Evolutionary conservation across 2,888 invertebrate genomes (phyloP).

Genomic region (Lochmaea crataegi): DNA sequence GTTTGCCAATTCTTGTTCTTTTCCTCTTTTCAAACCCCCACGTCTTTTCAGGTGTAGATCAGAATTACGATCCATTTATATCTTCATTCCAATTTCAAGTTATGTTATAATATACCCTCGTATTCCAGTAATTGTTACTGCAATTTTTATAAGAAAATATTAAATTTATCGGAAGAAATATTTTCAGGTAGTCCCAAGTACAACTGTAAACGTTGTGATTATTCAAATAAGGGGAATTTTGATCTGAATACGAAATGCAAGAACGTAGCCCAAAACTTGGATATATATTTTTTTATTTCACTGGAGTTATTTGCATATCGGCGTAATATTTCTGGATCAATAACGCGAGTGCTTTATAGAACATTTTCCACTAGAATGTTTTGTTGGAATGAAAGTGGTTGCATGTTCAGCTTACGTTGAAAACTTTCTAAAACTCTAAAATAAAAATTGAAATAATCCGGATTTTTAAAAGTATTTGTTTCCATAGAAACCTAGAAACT

Average conservation of each 20-base stretch:
- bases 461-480: neutral
- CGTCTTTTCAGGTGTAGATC: neutral
- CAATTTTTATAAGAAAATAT: neutral
- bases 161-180: neutral
- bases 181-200: constrained; percentile 1
- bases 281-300: neutral
- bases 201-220: neutral
- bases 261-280: constrained; percentile 2
- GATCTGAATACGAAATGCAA: neutral
- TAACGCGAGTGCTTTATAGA: neutral
- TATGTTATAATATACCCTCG: neutral
- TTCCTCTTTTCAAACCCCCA: neutral
- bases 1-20: neutral
- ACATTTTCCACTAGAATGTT: constrained; percentile 1
- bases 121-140: too few relatives aligned
- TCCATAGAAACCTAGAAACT: neutral
- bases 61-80: neutral
- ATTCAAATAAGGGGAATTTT: neutral
- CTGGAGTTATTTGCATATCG: neutral
- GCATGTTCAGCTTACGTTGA: neutral
- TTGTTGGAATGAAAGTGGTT: constrained; percentile 5
- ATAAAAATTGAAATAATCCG: neutral
- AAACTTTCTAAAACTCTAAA: neutral
- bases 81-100: neutral
- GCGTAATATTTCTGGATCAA: neutral